Percentiles rank a stretch among this genome's conserved stretches.
Conservation (phyloP, 2,113 vertebrate species). For the Alaudala cheleensis region DNA sequence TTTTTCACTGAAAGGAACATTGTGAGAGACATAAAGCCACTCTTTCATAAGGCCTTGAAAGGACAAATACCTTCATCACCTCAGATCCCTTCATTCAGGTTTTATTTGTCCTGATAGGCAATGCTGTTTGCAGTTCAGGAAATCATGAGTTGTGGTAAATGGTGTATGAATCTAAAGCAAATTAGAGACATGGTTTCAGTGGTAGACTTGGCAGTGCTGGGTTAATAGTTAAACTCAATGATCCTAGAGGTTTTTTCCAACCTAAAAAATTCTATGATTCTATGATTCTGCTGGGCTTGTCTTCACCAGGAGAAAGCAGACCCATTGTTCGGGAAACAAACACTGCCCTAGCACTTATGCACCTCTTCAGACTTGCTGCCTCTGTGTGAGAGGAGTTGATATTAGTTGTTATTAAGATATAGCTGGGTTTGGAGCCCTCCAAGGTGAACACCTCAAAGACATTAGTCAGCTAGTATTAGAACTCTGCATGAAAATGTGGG, state of each 20-base stretch:
- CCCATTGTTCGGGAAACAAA: neutral
- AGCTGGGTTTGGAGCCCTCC: neutral
- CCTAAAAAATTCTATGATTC: neutral
- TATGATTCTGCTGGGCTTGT: neutral
- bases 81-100: neutral
- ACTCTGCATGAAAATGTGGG: neutral
- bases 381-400: neutral
- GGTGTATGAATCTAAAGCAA: neutral
- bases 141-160: neutral
- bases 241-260: neutral
- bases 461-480: neutral
- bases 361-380: neutral
- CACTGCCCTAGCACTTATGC: neutral
- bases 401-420: slow-evolving; percentile 19
- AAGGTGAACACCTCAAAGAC: neutral
- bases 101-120: neutral
- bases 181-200: neutral
- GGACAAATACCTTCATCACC: neutral
- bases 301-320: neutral
- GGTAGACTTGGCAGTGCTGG: neutral
- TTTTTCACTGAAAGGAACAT: neutral
- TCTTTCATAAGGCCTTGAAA: neutral
- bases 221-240: neutral
- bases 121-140: neutral
- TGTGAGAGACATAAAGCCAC: neutral